Base-by-base conservation (phyloP, 2,797 vertebrate species). In the Gastrophryne carolinensis region DNA sequence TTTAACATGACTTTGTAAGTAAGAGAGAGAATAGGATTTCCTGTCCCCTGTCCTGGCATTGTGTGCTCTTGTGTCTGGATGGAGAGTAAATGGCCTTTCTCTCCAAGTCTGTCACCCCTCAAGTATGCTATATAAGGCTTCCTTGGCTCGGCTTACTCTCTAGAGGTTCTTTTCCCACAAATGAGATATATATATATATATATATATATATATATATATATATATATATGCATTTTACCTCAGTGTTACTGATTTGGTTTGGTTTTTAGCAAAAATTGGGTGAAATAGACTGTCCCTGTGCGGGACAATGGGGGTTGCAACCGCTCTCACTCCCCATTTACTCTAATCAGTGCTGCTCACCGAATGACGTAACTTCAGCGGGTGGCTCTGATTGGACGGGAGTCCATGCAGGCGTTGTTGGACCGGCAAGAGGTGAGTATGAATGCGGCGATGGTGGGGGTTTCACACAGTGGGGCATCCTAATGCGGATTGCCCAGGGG, bases 11-110 rank as follows among this genome's bases (percentile, higher is more conserved):
- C 21, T 60, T 54, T 52, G 9, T 54, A 19, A 69, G 49, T 68
- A 26, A 12, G 23, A 57, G 37, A 70, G 47, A 5, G 47, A 5
- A 39, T 58, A 47, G 67, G 67, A 60, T 70, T 70, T 70, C 67
- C 67, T 70, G 67, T 4, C 11, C 37, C 9, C n/a, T 57, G 64
- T 67, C 49, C 39, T 57, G 67, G 54, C 10, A 71, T 71, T 71
- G 54, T 60, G 44, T 71, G 26, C 50, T 19, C 41, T 3, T 35
- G 21, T 35, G 47, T 34, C 32, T 60, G 26, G n/a, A 69, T 69
- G 34, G 54, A 56, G 56, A 69, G 66, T 41, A 68, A 69, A 56
- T 34, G 8, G 50, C 34, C 41, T 17, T 47, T 47, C 41, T 69
- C 37, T 68, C 12, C 27, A 54, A 5, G n/a, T 21, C 17, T 57